These are phyloP conservation scores for Dicrostonyx torquatus DNA, from an alignment of 2,797 vertebrate genomes.

Conservation along the genomic window DNA sequence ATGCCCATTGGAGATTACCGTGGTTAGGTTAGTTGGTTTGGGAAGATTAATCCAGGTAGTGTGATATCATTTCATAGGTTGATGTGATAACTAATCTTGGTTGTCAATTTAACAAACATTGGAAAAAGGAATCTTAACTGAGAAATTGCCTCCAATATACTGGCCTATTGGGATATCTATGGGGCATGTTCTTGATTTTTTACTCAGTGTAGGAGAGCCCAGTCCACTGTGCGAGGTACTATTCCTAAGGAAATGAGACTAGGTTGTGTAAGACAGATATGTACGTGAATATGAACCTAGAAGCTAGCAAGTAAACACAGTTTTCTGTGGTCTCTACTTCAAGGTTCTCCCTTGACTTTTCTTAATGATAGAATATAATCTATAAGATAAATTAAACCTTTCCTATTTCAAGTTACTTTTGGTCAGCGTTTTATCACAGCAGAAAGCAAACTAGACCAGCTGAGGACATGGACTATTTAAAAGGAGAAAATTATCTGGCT, in stretches of 20 bases:
- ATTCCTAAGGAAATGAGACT: not conserved
- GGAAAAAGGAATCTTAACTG: not conserved
- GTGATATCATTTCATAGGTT: not conserved
- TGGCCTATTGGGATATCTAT: not conserved
- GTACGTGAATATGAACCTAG: not conserved
- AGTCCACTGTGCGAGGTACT: not conserved
- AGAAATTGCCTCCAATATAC: not conserved
- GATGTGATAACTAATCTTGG: not conserved
- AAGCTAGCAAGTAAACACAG: not conserved
- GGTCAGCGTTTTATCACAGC: not conserved
- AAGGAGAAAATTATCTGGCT: not conserved
- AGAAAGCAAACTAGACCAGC: not conserved
- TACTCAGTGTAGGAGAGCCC: not conserved
- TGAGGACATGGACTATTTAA: not conserved
- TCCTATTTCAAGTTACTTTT: not conserved
- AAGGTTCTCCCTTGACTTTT: not conserved
- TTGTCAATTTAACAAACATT: not conserved
- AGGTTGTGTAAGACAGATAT: not conserved
- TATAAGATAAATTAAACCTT: not conserved
- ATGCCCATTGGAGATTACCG: not conserved
- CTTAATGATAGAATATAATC: not conserved
- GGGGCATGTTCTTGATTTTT: not conserved
- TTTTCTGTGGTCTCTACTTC: not conserved
- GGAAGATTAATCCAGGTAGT: not conserved
- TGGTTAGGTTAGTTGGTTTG: not conserved